Conservation (phyloP, 2,888 invertebrate genomes). For the Podotricha telesiphe region DNA sequence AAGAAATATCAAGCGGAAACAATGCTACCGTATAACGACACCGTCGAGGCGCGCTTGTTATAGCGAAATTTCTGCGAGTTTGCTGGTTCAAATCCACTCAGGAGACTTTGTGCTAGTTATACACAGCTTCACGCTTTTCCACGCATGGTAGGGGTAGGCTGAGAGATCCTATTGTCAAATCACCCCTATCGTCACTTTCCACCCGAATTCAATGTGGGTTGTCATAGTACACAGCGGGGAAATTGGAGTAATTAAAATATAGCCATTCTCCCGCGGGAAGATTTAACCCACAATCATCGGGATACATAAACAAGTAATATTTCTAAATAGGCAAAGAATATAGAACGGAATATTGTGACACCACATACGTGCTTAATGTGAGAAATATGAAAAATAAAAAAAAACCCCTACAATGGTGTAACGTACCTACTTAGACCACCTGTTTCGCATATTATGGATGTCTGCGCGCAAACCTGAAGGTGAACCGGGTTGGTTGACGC, state of each 20-base stretch:
- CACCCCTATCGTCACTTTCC: too few relatives aligned
- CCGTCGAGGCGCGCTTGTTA: background rate
- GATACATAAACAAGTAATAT: too few relatives aligned
- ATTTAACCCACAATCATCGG: too few relatives aligned
- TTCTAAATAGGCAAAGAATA: background rate
- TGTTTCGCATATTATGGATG: constrained; percentile 29
- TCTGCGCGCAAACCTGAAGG: constrained; percentile 57
- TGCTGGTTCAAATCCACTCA: too few relatives aligned
- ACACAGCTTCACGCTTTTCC: too few relatives aligned
- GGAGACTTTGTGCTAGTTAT: too few relatives aligned
- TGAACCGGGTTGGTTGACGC: constrained; percentile 69
- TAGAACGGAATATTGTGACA: background rate
- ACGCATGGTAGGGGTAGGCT: too few relatives aligned
- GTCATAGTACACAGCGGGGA: too few relatives aligned
- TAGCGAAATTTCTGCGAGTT: background rate
- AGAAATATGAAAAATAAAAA: constrained; percentile 23
- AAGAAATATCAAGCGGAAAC: constrained; percentile 6
- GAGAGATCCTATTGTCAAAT: too few relatives aligned
- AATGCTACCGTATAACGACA: background rate
- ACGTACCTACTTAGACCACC: constrained; percentile 33
- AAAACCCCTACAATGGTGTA: constrained; percentile 26
- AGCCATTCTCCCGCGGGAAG: too few relatives aligned
- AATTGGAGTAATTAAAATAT: too few relatives aligned
- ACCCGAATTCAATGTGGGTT: too few relatives aligned
- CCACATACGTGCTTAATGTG: background rate